phyloP scores from a whole-genome alignment of 2,113 vertebrate species.

The Scalopus aquaticus region DNA sequence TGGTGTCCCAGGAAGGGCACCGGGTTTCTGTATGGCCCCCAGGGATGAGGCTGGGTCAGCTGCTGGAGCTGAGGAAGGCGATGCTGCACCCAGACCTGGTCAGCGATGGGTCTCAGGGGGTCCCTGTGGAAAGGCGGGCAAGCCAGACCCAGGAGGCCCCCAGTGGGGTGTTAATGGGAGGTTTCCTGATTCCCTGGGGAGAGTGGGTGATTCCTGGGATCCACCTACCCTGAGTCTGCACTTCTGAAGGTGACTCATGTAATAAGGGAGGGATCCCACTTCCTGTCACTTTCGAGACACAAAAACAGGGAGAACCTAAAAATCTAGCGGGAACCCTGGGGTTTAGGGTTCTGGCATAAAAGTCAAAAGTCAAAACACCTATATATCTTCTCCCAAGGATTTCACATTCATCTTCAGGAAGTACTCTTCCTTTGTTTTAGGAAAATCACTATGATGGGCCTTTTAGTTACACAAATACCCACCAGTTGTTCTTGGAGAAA shows the following conservation, averaged over 20 bases:
- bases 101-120: background rate
- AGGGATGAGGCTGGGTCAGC: background rate
- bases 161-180: background rate
- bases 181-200: background rate
- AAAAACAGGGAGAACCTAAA: background rate
- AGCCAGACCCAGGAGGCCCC: background rate
- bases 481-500: slow-evolving; percentile 42
- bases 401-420: background rate
- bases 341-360: too few species aligned
- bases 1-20: background rate
- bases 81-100: background rate
- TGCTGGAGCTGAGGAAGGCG: background rate
- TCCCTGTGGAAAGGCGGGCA: background rate
- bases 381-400: background rate
- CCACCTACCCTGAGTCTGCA: background rate
- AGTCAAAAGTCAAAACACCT: background rate
- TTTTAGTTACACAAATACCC: slow-evolving; percentile 50
- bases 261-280: background rate
- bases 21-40: background rate
- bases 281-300: background rate
- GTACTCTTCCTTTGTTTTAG: background rate
- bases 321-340: background rate
- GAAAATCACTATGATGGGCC: slow-evolving; percentile 16
- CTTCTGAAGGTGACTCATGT: background rate
- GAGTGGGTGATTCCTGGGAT: background rate